Base-by-base conservation (phyloP, 2,113 vertebrate species). In the Alligator mississippiensis region DNA sequence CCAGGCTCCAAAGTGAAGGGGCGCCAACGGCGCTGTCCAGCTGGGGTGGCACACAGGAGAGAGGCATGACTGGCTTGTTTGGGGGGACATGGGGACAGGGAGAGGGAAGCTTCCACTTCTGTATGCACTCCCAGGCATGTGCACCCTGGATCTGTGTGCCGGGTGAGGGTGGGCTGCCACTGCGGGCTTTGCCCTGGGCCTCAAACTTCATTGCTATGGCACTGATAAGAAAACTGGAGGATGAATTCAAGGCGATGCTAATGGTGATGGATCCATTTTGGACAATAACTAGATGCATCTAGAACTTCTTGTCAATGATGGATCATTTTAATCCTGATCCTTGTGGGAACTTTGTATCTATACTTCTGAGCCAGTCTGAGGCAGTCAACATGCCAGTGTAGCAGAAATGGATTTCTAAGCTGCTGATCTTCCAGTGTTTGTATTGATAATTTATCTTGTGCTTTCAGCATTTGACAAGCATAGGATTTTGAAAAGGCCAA, bases 391-490 rank as follows among this genome's bases (percentile, higher is more conserved):
- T 9, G 12, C 94, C 70, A 87, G 80, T 92, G 90, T 75, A 88
- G 93, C 89, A 89, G 90, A 90, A 90, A 96, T 95, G 89, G 93
- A 85, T 93, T 92, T 89, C 92, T 91, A 89, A 95, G 94, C 91
- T 95, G 75, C 90, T 96, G 94, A 89, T 97, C 88, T 96, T 81
- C 89, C 80, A 82, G 85, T 82, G 34, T 93, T 77, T 92, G 68
- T 66, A 68, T 38, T 91, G 95, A 38, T 85, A 93, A 96, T 96
- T 94, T 90, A 84, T 95, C 93, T 82, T 95, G 95, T 94, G 89
- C 82, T 92, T 77, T 88, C 89, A 96, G 95, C 77, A 60, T 95
- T 77, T 96, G 94, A 96, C 96, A 98, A 95, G 91, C 93, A 93
- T 87, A 84, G 95, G 89, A 95, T 96, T 92, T 95, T 93, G 89